These are phyloP conservation scores for Drosophila mimica DNA, from an alignment of 2,888 invertebrate genomes.

Conservation along the genomic window DNA sequence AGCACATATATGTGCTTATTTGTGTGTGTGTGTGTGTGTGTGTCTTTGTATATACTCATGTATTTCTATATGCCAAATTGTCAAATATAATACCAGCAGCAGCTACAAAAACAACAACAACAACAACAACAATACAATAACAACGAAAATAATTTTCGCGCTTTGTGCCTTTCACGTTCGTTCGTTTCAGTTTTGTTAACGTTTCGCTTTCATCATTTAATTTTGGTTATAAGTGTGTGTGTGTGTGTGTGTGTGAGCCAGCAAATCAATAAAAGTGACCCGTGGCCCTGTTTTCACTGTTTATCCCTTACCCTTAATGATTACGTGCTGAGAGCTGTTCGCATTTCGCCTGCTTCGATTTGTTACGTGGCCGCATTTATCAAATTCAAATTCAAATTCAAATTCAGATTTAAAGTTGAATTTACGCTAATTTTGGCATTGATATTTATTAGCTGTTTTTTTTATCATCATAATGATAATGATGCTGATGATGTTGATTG, in stretches of 20 bases:
- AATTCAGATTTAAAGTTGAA: slow-evolving; percentile 45
- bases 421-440: slow-evolving; percentile 55
- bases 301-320: not conserved
- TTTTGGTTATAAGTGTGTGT: slow-evolving; percentile 48
- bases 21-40: slow-evolving; percentile 15
- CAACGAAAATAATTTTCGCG: slow-evolving; percentile 74
- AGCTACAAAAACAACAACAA: not conserved
- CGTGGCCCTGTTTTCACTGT: slow-evolving; percentile 2
- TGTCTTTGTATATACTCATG: slow-evolving; percentile 10
- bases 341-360: slow-evolving; percentile 33
- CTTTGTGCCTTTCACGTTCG: slow-evolving; percentile 51
- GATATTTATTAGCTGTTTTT: slow-evolving; percentile 57
- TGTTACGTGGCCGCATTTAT: slow-evolving; percentile 56
- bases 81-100: slow-evolving; percentile 58
- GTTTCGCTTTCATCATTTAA: slow-evolving; percentile 68
- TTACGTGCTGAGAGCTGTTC: slow-evolving; percentile 35
- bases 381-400: slow-evolving; percentile 43
- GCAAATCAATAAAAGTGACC: slow-evolving; percentile 64
- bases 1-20: slow-evolving; percentile 5
- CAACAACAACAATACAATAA: slow-evolving; percentile 30
- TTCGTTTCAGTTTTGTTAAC: slow-evolving; percentile 51
- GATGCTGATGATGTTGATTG: not conserved
- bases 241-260: slow-evolving; percentile 12
- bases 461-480: slow-evolving; percentile 11
- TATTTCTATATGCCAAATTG: slow-evolving; percentile 53